Evolutionary conservation across 2,797 vertebrate species (phyloP), one percentile per base, ranked within the genome.

Genomic region (Peromyscus attwateri): DNA sequence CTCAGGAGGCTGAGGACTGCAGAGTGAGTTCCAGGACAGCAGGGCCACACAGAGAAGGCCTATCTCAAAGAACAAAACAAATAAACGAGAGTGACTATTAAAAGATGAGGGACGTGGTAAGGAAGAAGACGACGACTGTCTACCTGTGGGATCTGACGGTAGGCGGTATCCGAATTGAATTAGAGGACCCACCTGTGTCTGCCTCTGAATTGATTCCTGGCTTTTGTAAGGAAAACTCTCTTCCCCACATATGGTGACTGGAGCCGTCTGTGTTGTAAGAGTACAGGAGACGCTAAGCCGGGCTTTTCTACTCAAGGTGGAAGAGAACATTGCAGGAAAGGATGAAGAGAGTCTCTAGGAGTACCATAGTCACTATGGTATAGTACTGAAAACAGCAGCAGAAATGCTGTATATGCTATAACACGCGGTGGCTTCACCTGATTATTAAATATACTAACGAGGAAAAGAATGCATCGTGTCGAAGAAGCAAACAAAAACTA

Each of bases 341-440:
- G 66, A 52, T 10, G 21, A n/a, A 87, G 55, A 46, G 34, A 21
- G 3, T 87, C 27, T 87, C 27, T n/a, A n/a, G 60, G 52, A 95
- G 40, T 49, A 12, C 49, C 49, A 12, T 49, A 49, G 49, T 93
- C 66, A 84, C 34, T 55, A 6, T 84, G 23, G 21, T 14, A 34
- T 21, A 57, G 14, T 89, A 76, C 76, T 93, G 66, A 89, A 66
- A 95, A 70, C 10, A 87, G 25, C 46, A 40, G 60, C 93, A 84
- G 71, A 85, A 88, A 73, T 34, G 12, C 40, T 52, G 34, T 43
- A 17, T 82, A 64, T 62, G 49, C 70, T 70, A 0, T 73, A 37
- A 19, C n/a, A 9, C 29, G 73, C 23, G 62, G 57, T 91, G 57
- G 49, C n/a, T 81, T 87, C 46, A 80, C 7, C 31, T 92, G 37